Conservation (phyloP, 2,113 vertebrate genomes). For the Hirundichthys speculiger region DNA sequence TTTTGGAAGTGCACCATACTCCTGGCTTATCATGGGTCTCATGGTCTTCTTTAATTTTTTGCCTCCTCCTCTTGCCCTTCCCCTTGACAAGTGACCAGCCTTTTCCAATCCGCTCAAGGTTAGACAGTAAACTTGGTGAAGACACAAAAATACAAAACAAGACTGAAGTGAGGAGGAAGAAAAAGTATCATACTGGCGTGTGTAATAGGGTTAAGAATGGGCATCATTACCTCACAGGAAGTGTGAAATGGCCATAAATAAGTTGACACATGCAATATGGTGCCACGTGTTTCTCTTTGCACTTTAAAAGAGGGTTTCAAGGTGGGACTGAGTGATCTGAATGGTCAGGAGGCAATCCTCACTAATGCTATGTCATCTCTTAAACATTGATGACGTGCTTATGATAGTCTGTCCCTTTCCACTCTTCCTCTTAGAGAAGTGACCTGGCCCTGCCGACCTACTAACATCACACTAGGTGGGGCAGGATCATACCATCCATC, state of each 20-base stretch:
- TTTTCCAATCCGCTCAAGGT: slow-evolving; percentile 56
- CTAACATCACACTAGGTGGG: slow-evolving; percentile 50
- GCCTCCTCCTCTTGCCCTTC: slow-evolving; percentile 6
- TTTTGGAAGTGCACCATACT: slow-evolving; percentile 24
- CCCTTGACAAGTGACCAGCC: slow-evolving; percentile 33
- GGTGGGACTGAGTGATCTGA: background rate
- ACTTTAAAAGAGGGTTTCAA: background rate
- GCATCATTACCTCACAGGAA: too few relatives aligned
- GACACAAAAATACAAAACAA: background rate
- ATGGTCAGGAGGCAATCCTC: background rate
- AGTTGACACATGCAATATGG: background rate
- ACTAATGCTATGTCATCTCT: slow-evolving; percentile 20
- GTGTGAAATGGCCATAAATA: background rate
- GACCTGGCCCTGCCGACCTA: too few relatives aligned
- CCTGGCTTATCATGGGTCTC: slow-evolving; percentile 12
- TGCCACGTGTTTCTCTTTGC: background rate
- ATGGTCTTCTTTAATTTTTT: background rate
- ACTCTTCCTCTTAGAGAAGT: slow-evolving; percentile 15
- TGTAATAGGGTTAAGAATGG: too few relatives aligned
- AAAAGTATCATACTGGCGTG: too few relatives aligned
- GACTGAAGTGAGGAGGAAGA: slow-evolving; percentile 3
- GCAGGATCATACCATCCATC: slow-evolving; percentile 53
- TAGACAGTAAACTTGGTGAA: background rate
- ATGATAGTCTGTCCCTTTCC: slow-evolving; percentile 1
- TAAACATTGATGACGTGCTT: slow-evolving; percentile 10